Base-by-base conservation (phyloP, 1,140 invertebrate species). In the Solen grandis region DNA sequence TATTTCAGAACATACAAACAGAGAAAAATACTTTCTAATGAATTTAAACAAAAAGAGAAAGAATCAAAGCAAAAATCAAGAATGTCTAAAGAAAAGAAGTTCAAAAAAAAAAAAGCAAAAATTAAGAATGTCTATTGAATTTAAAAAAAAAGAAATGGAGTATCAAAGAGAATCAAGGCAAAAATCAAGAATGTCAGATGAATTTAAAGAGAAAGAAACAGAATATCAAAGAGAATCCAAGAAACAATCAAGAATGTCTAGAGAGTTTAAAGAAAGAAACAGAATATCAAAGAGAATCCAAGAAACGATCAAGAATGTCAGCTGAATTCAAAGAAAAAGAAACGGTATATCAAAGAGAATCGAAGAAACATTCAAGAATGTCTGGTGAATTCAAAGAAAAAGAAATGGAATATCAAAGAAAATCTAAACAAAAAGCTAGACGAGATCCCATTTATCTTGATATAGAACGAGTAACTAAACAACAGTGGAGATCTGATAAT, bases 391-490 rank as follows among this genome's bases (percentile, higher is more conserved):
- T 33, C 19, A 62, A 41, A 76, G n/a, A 16, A 4, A 50, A 52
- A 14, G 74, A 77, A 19, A 77, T 14, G 27, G 5, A 36, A 19
- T 29, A 3, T 16, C n/a, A 19, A 65, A 25, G 33, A 10, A 66
- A 36, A 25, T 55, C 50, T 25, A 77, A 68, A 55, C 35, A 54
- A 55, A 33, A 22, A 19, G 74, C 46, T 33, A 31, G 74, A 52
- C 8, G 19, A 25, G 35, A 65, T 25, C 46, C 50, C 22, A 57
- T 25, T 25, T n/a, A 25, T 38, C 29, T 55, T 38, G 74, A 77
- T 27, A 77, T 57, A 63, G 74, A 77, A 77, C 35, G 74, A 68
- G 41, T 68, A 57, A 36, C 62, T 55, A 77, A 77, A 38, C 74
- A 77, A 19, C 10, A 13, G 1, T 25, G 1, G 8, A 22, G 46